Conservation (phyloP, 2,888 invertebrate genomes). For the Unio delphinus region DNA sequence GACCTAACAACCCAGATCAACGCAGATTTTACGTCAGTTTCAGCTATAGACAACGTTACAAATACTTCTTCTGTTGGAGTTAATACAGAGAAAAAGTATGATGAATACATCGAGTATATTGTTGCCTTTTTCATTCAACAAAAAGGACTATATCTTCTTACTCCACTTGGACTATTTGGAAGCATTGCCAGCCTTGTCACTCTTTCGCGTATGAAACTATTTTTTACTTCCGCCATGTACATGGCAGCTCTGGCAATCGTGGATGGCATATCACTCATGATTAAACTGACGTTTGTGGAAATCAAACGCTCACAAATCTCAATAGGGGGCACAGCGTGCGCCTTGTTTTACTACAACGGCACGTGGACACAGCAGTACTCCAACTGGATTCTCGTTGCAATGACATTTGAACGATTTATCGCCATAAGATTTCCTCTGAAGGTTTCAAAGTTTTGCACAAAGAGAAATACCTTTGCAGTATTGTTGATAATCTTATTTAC, state of each 20-base stretch:
- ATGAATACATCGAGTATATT: constrained; percentile 22
- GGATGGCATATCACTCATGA: constrained; percentile 49
- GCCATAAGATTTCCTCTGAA: constrained; percentile 63
- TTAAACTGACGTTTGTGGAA: constrained; percentile 42
- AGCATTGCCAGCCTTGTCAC: constrained; percentile 55
- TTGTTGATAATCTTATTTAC: constrained; percentile 33
- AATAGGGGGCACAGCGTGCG: constrained; percentile 46
- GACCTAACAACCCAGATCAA: too few species aligned
- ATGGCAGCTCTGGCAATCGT: constrained; percentile 54
- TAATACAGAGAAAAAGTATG: constrained; percentile 8
- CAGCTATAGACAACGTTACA: too few species aligned
- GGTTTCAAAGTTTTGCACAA: constrained; percentile 48
- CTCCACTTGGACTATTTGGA: constrained; percentile 53
- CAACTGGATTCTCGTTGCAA: constrained; percentile 62
- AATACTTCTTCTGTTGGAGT: too few species aligned
- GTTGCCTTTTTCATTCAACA: constrained; percentile 45
- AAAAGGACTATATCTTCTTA: constrained; percentile 51
- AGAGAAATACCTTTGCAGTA: constrained; percentile 25
- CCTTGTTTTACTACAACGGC: constrained; percentile 48
- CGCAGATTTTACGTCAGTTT: too few species aligned
- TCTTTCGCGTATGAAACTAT: constrained; percentile 49
- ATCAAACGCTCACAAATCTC: constrained; percentile 40
- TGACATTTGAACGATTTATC: constrained; percentile 61
- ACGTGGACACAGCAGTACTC: constrained; percentile 51
- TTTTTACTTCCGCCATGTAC: constrained; percentile 51